Conservation (phyloP, 2,797 vertebrate species). For the Phoebastria nigripes region DNA sequence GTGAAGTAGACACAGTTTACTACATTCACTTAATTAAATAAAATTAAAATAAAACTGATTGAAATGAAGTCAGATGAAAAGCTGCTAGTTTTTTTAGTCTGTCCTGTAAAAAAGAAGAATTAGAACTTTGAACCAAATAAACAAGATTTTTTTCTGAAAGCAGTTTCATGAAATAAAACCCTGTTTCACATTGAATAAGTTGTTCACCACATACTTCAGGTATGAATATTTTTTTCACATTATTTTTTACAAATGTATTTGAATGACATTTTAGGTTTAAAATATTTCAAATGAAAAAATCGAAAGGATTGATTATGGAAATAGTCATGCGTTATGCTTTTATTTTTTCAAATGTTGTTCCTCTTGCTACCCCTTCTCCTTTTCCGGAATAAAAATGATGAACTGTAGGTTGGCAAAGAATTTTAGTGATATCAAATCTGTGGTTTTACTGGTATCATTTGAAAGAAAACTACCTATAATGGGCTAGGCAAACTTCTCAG, state of each 20-base stretch:
- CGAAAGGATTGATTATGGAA: neutral
- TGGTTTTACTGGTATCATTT: neutral
- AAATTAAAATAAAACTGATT: neutral
- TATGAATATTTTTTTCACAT: neutral
- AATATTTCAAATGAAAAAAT: neutral
- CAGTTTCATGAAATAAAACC: neutral
- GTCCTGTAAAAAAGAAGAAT: neutral
- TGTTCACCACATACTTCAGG: neutral
- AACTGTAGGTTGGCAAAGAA: neutral
- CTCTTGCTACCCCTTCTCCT: neutral
- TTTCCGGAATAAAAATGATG: neutral
- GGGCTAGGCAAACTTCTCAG: neutral
- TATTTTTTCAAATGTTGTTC: neutral
- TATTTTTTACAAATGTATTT: neutral
- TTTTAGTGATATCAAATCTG: neutral
- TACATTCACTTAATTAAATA: neutral
- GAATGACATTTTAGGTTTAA: neutral
- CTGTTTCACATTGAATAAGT: neutral
- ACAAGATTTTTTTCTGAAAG: neutral
- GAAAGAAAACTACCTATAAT: neutral
- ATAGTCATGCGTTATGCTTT: neutral
- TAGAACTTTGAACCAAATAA: neutral
- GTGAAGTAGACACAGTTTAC: neutral
- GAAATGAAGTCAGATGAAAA: neutral
- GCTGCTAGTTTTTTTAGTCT: neutral